Conservation (phyloP, 2,113 vertebrate genomes). For the Solea solea region DNA sequence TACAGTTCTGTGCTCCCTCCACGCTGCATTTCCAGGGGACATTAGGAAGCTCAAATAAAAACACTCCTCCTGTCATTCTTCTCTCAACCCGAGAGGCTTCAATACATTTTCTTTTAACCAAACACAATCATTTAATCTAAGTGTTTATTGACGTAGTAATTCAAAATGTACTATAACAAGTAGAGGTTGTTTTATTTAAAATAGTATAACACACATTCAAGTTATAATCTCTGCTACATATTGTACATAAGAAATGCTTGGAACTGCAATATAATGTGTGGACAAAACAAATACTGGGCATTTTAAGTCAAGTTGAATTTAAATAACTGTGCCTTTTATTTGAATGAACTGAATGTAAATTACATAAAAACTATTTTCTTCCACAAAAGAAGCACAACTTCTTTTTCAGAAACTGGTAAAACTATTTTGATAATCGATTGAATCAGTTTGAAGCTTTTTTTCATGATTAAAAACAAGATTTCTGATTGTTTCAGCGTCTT, state of each 20-base stretch:
- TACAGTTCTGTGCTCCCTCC: conserved; percentile 51
- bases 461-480: no score
- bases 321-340: background rate
- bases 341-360: conserved; percentile 3
- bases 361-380: background rate
- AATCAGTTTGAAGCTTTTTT: no score
- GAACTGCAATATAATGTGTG: background rate
- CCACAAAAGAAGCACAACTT: background rate
- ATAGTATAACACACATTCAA: background rate
- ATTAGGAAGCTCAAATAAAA: conserved; percentile 46
- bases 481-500: no score
- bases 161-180: background rate
- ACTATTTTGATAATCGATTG: no score
- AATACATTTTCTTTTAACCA: background rate
- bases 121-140: background rate
- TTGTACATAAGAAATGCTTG: background rate
- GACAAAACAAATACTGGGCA: background rate
- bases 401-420: no score
- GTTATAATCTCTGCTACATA: background rate
- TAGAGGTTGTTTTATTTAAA: background rate
- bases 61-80: conserved; percentile 20
- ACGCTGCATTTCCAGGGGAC: conserved; percentile 58
- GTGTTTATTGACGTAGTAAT: conserved; percentile 5
- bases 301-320: no score
- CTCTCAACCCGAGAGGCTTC: conserved; percentile 8